Percentiles rank a stretch among this genome's conserved stretches.
phyloP scores from a whole-genome alignment of 2,797 vertebrate species.

The Heliangelus exortis region DNA sequence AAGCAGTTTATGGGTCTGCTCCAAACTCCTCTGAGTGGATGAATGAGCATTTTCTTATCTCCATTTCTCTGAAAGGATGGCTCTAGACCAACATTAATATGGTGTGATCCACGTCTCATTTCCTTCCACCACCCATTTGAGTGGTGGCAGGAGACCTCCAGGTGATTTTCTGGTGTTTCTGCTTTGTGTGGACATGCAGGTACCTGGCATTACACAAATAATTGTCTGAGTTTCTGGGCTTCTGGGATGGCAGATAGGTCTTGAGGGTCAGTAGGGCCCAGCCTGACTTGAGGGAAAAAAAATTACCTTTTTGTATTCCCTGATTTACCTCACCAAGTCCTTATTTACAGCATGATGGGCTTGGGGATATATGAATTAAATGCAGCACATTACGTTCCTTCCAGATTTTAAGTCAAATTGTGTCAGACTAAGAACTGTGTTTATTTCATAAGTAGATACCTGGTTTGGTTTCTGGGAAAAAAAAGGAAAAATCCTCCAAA shows the following conservation, averaged over 20 bases:
- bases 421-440: neutral
- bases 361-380: neutral
- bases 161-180: neutral
- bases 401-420: neutral
- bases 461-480: neutral
- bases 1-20: neutral
- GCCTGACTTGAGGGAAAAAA: neutral
- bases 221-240: neutral
- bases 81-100: fast-evolving
- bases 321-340: neutral
- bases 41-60: neutral
- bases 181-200: fast-evolving
- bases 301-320: neutral
- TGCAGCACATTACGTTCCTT: neutral
- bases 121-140: neutral
- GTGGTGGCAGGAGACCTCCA: neutral
- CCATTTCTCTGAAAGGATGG: neutral
- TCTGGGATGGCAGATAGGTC: neutral
- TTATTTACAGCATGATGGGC: neutral
- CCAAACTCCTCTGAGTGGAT: neutral
- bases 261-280: neutral
- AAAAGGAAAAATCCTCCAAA: neutral
- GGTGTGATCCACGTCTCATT: neutral
- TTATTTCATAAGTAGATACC: neutral
- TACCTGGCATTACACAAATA: neutral